phyloP scores from a whole-genome alignment of 1,140 invertebrate genomes.

The Medauroidea extradentata region DNA sequence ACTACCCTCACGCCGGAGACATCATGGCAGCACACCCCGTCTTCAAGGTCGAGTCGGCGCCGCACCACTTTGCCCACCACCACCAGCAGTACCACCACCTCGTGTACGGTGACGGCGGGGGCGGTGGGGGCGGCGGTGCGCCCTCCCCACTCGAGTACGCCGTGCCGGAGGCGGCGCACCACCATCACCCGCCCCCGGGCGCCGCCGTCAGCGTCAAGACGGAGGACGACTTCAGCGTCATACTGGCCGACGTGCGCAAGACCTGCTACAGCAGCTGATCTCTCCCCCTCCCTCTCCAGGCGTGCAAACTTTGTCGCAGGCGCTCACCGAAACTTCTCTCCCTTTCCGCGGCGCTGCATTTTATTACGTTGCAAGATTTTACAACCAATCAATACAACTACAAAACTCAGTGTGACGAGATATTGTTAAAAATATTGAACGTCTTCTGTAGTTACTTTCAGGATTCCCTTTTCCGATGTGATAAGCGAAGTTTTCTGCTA shows the following conservation, averaged over 20 bases:
- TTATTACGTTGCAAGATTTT: too few relatives aligned
- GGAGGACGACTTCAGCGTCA: conserved; percentile 76
- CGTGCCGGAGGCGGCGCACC: background rate
- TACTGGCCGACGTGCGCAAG: conserved; percentile 76
- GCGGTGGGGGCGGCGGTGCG: background rate
- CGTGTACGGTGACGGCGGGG: background rate
- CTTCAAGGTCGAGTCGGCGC: conserved; percentile 1
- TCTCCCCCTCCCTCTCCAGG: too few relatives aligned
- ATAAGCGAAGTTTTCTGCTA: too few relatives aligned
- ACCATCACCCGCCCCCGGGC: conserved; percentile 15
- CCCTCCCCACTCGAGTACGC: background rate
- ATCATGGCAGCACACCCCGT: background rate
- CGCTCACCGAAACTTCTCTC: too few relatives aligned
- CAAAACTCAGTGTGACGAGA: too few relatives aligned
- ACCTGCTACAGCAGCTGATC: conserved; percentile 59
- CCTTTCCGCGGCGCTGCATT: too few relatives aligned
- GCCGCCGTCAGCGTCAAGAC: conserved; percentile 37
- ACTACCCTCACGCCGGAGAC: background rate
- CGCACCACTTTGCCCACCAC: background rate
- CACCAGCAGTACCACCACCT: conserved; percentile 3
- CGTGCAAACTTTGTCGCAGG: too few relatives aligned
- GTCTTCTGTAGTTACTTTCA: too few relatives aligned
- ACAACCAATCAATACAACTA: too few relatives aligned
- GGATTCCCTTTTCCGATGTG: too few relatives aligned
- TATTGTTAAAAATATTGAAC: too few relatives aligned